Conservation (phyloP, 2,888 invertebrate species). For the Amphimallon solstitiale region DNA sequence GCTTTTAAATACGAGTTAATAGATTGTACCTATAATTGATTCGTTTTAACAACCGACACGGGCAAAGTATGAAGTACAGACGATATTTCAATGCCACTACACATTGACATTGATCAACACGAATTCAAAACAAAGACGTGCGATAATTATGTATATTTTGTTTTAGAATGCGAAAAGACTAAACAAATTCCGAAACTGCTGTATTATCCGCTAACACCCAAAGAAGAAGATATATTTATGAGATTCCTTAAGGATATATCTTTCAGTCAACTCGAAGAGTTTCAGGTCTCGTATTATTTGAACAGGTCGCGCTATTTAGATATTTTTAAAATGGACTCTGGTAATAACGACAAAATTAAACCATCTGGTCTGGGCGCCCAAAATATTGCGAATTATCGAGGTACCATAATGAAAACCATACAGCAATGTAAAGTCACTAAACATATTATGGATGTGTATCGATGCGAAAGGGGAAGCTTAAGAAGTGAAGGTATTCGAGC, state of each 20-base stretch:
- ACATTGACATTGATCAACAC: too few species aligned
- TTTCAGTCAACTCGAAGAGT: constrained; percentile 70
- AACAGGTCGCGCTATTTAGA: constrained; percentile 70
- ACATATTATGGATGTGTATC: constrained; percentile 53
- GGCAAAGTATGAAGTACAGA: too few species aligned
- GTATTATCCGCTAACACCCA: constrained; percentile 69
- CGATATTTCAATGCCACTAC: too few species aligned
- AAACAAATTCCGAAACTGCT: constrained; percentile 70
- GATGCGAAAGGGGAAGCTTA: constrained; percentile 51
- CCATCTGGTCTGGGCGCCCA: constrained; percentile 54
- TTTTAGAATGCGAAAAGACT: constrained; percentile 67
- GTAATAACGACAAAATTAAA: constrained; percentile 43
- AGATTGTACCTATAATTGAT: too few species aligned
- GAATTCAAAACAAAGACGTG: too few species aligned
- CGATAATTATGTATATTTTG: constrained; percentile 9
- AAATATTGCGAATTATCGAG: constrained; percentile 46
- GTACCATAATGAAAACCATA: constrained; percentile 53
- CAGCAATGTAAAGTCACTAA: constrained; percentile 56
- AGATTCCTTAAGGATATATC: constrained; percentile 69
- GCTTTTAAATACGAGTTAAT: too few species aligned
- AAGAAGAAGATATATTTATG: constrained; percentile 76
- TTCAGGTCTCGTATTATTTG: constrained; percentile 77
- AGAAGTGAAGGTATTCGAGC: constrained; percentile 52
- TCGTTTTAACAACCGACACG: too few species aligned
- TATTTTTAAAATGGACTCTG: constrained; percentile 63